Conservation (phyloP, 2,888 invertebrate genomes). For the Ormyrus nitidulus region DNA sequence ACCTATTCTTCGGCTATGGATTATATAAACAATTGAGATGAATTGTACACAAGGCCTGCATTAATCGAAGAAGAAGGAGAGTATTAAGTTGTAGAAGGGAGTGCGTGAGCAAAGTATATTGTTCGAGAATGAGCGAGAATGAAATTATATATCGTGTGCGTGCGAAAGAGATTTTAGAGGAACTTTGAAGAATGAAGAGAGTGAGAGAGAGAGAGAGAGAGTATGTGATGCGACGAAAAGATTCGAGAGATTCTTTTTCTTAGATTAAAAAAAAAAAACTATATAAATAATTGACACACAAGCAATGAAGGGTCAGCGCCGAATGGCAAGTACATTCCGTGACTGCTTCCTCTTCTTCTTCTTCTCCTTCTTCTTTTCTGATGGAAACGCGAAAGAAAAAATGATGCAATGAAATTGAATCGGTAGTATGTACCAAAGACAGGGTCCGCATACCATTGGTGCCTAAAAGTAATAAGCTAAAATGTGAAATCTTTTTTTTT, state of each 20-base stretch:
- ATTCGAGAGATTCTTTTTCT: slow-evolving; percentile 46
- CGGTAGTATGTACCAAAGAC: slow-evolving; percentile 76
- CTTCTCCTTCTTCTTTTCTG: slow-evolving; percentile 45
- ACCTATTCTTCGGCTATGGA: slow-evolving; percentile 67
- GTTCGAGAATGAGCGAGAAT: slow-evolving; percentile 46
- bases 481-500: slow-evolving; percentile 68
- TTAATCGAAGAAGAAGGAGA: slow-evolving; percentile 55
- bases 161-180: slow-evolving; percentile 15
- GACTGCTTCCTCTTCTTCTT: slow-evolving; percentile 56
- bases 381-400: slow-evolving; percentile 38
- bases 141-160: slow-evolving; percentile 31
- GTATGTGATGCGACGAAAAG: slow-evolving; percentile 13
- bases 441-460: slow-evolving; percentile 76
- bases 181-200: neutral
- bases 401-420: slow-evolving; percentile 69
- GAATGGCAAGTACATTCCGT: slow-evolving; percentile 57
- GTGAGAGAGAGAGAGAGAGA: slow-evolving; percentile 26
- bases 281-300: slow-evolving; percentile 35
- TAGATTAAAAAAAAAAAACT: slow-evolving; percentile 44
- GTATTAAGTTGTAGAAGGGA: slow-evolving; percentile 51
- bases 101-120: slow-evolving; percentile 52
- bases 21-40: slow-evolving; percentile 55
- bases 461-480: slow-evolving; percentile 72
- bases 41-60: slow-evolving; percentile 46
- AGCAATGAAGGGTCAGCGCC: slow-evolving; percentile 56